A percentile compares a stretch with the other conserved stretches of the same genome.
Conservation (phyloP, 2,888 invertebrate genomes). For the Dendrolimus pini region DNA sequence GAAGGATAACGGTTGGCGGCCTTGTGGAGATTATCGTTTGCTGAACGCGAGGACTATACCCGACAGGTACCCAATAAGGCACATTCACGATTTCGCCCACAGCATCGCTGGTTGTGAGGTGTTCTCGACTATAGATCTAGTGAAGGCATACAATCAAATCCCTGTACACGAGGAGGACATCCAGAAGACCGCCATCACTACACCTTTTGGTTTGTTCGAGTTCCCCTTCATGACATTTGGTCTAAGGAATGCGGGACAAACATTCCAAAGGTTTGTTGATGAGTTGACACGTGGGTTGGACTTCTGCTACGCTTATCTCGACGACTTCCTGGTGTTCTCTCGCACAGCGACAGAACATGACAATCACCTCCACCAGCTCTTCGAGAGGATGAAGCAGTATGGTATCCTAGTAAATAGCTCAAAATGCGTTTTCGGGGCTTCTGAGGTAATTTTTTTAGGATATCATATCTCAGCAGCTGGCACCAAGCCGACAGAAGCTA, state of each 20-base stretch:
- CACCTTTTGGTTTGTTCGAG: slow-evolving; percentile 31
- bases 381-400: too few relatives aligned
- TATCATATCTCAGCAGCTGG: slow-evolving; percentile 7
- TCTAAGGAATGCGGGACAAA: slow-evolving; percentile 30
- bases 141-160: neutral
- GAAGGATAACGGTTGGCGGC: slow-evolving; percentile 14
- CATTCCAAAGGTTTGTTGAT: slow-evolving; percentile 20
- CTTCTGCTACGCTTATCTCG: slow-evolving; percentile 10
- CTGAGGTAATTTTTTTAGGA: slow-evolving; percentile 11
- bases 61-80: slow-evolving; percentile 7
- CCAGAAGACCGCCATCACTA: slow-evolving; percentile 29
- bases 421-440: slow-evolving; percentile 11
- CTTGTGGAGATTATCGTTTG: slow-evolving; percentile 17
- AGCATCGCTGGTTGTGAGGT: slow-evolving; percentile 1
- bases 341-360: too few relatives aligned
- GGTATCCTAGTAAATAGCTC: neutral
- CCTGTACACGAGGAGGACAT: slow-evolving; percentile 3
- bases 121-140: slow-evolving; percentile 1
- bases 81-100: slow-evolving; percentile 6
- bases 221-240: slow-evolving; percentile 35
- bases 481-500: slow-evolving; percentile 5
- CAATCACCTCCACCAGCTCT: too few relatives aligned
- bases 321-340: slow-evolving; percentile 10
- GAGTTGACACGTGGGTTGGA: slow-evolving; percentile 10
- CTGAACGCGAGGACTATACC: slow-evolving; percentile 5